These are phyloP conservation scores for Steinernema carpocapsae DNA, from an alignment of 2,888 invertebrate genomes.

Conservation along the genomic window DNA sequence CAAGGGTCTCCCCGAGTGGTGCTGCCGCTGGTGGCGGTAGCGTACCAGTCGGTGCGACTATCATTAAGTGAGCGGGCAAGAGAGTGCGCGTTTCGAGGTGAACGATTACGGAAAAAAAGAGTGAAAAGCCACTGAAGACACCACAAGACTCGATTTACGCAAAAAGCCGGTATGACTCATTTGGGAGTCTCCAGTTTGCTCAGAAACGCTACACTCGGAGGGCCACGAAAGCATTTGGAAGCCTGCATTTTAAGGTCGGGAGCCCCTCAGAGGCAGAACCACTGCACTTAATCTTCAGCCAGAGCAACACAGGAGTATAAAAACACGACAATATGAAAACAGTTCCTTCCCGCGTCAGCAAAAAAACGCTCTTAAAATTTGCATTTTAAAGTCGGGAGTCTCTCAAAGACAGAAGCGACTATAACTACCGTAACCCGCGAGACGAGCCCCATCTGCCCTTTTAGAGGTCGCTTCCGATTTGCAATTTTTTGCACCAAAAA, in stretches of 20 bases:
- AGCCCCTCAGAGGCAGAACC: no score
- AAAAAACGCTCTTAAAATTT: neutral
- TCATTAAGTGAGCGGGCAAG: constrained; percentile 32
- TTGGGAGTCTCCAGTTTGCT: neutral
- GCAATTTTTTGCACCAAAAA: no score
- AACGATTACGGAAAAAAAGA: constrained; percentile 25
- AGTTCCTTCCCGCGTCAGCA: no score
- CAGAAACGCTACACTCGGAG: neutral
- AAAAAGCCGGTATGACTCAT: neutral
- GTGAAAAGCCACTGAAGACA: constrained; percentile 25
- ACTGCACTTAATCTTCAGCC: no score
- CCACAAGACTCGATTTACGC: neutral
- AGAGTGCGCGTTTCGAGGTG: constrained; percentile 34
- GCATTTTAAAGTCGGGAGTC: neutral
- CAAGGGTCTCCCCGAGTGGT: neutral
- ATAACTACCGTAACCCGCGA: no score
- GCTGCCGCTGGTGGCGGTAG: constrained; percentile 27
- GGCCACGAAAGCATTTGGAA: neutral
- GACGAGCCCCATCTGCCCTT: no score
- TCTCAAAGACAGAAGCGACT: no score
- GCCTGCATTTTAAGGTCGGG: neutral
- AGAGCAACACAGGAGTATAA: no score
- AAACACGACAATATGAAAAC: no score
- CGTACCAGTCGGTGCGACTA: constrained; percentile 35
- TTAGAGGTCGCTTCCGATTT: no score